Base-by-base conservation (phyloP, 1,140 invertebrate species). In the Tetramorium parvispinum region DNA sequence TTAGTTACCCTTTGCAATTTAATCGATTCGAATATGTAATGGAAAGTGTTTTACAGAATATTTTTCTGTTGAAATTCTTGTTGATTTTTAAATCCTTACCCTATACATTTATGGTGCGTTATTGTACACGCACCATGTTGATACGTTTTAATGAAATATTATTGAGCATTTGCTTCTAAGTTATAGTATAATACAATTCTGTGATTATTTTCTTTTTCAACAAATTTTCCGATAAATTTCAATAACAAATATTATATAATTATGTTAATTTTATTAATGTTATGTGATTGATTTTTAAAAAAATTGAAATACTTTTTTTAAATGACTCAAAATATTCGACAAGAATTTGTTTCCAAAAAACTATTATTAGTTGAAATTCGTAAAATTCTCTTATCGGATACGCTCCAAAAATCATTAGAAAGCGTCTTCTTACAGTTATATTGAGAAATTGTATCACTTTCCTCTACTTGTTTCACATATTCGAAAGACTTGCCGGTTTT, bases 21-120 rank as follows among this genome's bases (percentile, higher is more conserved):
- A 37, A 89, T 89, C 87, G 88, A 89, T 89, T 75, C 77, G 55
- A 82, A 73, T 66, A 46, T 32, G 43, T 82, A 13, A n/a, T 53
- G 46, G 59, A 71, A 68, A 88, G 68, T 63, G 76, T 43, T 70
- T 27, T 32, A 7, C 59, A 37, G 11, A 57, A n/a, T 53, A 51
- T 21, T 85, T 51, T 85, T 87, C 78, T 27, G 5, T 51, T 40
- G 37, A 70, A 87, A 32, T 66, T 43, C 11, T 79, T 24, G 6
- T 66, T 21, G 6, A 66, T 53, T 71, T 32, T 27, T 21, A 2
- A 13, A 3, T 8, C 16, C 13, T 24, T 65, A 13, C 0, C 6
- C n/a, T 16, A 16, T 24, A 49, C n/a, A 37, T 46, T 43, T 63
- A 32, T 49, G 4, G 0, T 37, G 16, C 24, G 13, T 40, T 27